Conservation (phyloP, 2,888 invertebrate species). For the Leptopterna dolabrata region DNA sequence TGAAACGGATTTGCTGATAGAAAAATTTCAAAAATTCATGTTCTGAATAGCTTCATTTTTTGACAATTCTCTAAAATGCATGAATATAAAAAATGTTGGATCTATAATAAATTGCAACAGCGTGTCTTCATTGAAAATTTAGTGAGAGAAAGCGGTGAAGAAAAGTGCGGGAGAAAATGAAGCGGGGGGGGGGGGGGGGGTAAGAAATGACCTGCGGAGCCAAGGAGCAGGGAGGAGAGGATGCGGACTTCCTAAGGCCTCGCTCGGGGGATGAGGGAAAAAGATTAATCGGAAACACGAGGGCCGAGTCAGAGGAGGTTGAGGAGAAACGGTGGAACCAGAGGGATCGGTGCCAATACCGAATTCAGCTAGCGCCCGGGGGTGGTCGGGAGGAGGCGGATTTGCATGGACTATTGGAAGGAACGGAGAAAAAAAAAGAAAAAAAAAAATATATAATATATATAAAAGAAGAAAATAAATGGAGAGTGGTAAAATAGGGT, state of each 20-base stretch:
- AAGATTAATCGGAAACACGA: slow-evolving; percentile 44
- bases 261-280: neutral
- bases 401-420: slow-evolving; percentile 36
- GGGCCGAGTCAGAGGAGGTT: neutral
- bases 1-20: too few species aligned
- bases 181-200: too few species aligned
- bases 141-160: too few species aligned
- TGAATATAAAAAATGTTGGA: too few species aligned
- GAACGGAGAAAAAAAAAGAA: neutral
- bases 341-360: slow-evolving; percentile 34
- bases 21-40: too few species aligned
- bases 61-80: too few species aligned
- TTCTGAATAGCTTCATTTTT: too few species aligned
- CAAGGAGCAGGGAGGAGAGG: neutral
- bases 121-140: too few species aligned
- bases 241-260: neutral
- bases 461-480: neutral
- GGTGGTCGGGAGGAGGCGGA: neutral
- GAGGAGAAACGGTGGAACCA: slow-evolving; percentile 18
- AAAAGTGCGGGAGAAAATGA: too few species aligned
- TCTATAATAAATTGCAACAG: too few species aligned
- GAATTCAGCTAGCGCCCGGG: neutral
- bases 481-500: slow-evolving; percentile 12
- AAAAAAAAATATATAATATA: neutral
- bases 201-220: too few species aligned